A percentile compares a stretch with the other conserved stretches of the same genome.
Conservation (phyloP, 2,888 invertebrate genomes). For the Neocrepidodera transversa region DNA sequence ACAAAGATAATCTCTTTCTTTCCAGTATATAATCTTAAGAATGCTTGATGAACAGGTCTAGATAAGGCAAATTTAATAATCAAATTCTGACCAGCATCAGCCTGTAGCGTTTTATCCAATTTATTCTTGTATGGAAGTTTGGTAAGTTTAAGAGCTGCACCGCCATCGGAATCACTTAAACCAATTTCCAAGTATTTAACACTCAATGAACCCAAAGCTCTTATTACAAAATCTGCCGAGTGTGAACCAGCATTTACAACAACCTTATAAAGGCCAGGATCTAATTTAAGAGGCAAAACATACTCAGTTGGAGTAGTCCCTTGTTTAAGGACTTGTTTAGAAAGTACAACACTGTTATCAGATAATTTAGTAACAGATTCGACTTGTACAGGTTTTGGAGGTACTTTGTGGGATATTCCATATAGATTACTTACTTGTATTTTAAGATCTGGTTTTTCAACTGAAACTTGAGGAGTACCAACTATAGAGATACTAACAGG, state of each 20-base stretch:
- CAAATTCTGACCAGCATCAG: conserved; percentile 87
- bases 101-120: conserved; percentile 73
- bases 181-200: conserved; percentile 85
- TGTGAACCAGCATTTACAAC: conserved; percentile 75
- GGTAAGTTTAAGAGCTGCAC: conserved; percentile 78
- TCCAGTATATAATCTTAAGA: conserved; percentile 77
- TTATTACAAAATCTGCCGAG: conserved; percentile 62
- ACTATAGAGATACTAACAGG: conserved; percentile 85
- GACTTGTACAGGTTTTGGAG: conserved; percentile 73
- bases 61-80: conserved; percentile 80
- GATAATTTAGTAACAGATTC: conserved; percentile 77
- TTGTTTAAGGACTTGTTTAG: conserved; percentile 67
- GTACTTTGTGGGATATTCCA: conserved; percentile 74
- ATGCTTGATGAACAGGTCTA: conserved; percentile 79
- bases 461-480: conserved; percentile 78
- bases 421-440: conserved; percentile 78
- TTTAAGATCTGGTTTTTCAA: conserved; percentile 69
- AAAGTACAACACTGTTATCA: conserved; percentile 79
- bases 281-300: conserved; percentile 78
- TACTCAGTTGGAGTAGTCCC: conserved; percentile 72
- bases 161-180: conserved; percentile 89
- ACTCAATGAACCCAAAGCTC: conserved; percentile 78
- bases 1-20: conserved; percentile 90
- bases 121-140: conserved; percentile 75
- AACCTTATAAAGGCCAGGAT: conserved; percentile 86